Base-by-base conservation (phyloP, 2,113 vertebrate species). In the Condylura cristata region DNA sequence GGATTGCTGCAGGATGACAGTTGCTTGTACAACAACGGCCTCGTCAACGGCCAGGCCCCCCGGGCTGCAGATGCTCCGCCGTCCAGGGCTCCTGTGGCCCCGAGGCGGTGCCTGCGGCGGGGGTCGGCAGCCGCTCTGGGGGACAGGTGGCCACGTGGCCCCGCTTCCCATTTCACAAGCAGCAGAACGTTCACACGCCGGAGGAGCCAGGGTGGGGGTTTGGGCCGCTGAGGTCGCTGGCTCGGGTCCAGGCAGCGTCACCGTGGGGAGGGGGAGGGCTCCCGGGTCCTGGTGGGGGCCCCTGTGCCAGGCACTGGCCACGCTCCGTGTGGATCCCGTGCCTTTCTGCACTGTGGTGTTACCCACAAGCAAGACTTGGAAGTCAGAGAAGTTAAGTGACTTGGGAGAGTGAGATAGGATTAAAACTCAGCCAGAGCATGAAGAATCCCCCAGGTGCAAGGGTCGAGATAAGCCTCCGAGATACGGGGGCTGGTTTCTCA, bases 281-380 rank as follows among this genome's bases (percentile, higher is more conserved):
- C 18, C 56, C 85, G 3, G 0, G 5, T 6, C 46, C 16, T 11
- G 6, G 0, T 2, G 18, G 44, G 32, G 53, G 46, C 7, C 22
- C 1, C 16, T 4, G 2, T 1, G 11, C 26, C 12, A 32, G 30
- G 13, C 28, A 1, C 13, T 48, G 2, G n/a, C 28, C 44, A 1
- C 1, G 0, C 41, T 13, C 60, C 6, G 51, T 7, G 3, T 65
- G 78, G 20, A 20, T 51, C 30, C 30, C 48, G 37, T 1, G 8
- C 18, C 1, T 8, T 8, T 20, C 39, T n/a, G 72, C 18, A 56
- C 34, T n/a, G 24, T 37, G 34, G 28, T 28, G n/a, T n/a, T 7
- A 3, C 30, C 32, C n/a, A n/a, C 18, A 46, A 28, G 41, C 7
- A 18, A n/a, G 68, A 87, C 76, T 76, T 70, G 17, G 68, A 58